Evolutionary conservation across 2,113 vertebrate species (phyloP).

Genomic region (Uria aalge): DNA sequence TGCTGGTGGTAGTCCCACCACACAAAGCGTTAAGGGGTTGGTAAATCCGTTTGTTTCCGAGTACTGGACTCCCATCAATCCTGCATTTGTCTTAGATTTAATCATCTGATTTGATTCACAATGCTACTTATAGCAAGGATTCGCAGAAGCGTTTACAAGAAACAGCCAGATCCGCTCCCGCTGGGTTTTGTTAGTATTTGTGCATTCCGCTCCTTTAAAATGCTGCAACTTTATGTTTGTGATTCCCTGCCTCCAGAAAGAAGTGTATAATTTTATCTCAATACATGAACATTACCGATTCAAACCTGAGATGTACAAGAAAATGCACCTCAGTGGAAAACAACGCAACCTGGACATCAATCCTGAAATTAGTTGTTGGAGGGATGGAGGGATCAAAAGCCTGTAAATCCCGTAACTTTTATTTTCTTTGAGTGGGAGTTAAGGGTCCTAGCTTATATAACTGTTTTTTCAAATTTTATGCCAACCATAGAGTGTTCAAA

Average conservation of each 20-base stretch:
- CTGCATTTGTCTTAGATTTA: background rate
- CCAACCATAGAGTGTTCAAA: background rate
- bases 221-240: background rate
- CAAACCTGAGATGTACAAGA: background rate
- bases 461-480: background rate
- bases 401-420: background rate
- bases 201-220: background rate
- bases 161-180: background rate
- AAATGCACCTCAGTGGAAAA: background rate
- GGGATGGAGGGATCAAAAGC: background rate
- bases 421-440: background rate
- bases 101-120: background rate
- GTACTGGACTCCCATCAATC: background rate
- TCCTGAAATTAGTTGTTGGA: background rate
- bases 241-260: background rate
- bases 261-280: background rate
- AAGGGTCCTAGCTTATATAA: background rate
- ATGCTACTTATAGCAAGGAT: background rate
- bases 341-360: background rate
- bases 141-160: background rate
- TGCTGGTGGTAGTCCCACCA: background rate
- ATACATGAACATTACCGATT: background rate
- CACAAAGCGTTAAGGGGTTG: rapidly evolving
- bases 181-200: background rate
- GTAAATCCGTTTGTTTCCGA: background rate